Evolutionary conservation across 2,113 vertebrate genomes (phyloP), one percentile per base, ranked within the genome.

Genomic region (Isurus oxyrinchus): DNA sequence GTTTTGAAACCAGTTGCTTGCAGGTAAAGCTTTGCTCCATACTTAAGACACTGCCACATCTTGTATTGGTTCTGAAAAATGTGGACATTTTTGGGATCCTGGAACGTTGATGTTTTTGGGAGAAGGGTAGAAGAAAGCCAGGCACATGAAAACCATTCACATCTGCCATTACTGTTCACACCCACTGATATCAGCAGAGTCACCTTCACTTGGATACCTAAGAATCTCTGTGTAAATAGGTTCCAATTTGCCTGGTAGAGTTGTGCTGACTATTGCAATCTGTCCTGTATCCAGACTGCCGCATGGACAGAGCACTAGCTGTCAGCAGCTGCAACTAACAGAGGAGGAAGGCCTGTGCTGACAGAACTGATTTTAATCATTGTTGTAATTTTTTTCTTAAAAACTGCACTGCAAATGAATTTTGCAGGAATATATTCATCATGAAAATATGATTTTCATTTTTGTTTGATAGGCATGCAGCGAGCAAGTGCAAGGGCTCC

Each of bases 401-500:
- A 79, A 81, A 40, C 16, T 81, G n/a, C n/a, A 23, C 59, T 63
- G 16, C 27, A 69, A 95, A 72, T 95, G 44, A 95, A 95, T 67
- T 66, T 94, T 44, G 8, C 19, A 49, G 63, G 63, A 44, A 95
- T 91, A 19, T 91, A 5, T 59, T 91, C 40, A 40, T 5, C 61
- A 31, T 96, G 96, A 49, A 76, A 76, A 0, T 5, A 69, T 23
- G 0, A 14, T 40, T 63, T 63, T 19, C 31, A 61, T 96, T 31
- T 97, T 97, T 13, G 61, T 97, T 97, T 97, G 97, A 27, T 96
- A 99, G 99, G 99, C 55, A 96, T 99, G 96, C 99, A 99, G 97
- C 98, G 99, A 97, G 99, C 99, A 86, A 98, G 98, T 1, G 98
- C 97, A 96, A 98, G 99, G 97, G 99, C 99, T 67, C 99, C 99